Percentiles rank a stretch among this genome's conserved stretches.
Conservation (phyloP, 1,140 invertebrate genomes). For the Zaprionus nigranus region DNA sequence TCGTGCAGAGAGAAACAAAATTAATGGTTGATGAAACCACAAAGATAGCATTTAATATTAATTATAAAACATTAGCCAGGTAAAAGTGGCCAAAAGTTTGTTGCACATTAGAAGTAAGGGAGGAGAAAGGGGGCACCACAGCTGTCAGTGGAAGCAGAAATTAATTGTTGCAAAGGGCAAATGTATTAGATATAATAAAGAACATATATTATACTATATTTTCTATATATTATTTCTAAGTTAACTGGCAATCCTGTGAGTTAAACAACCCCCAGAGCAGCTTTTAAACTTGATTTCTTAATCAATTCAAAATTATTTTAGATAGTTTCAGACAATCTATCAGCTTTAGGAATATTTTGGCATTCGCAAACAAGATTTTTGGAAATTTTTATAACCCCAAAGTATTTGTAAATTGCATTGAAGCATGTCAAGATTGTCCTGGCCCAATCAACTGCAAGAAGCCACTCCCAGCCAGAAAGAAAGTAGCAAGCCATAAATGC, state of each 20-base stretch:
- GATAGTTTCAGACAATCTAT: neutral
- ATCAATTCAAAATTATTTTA: neutral
- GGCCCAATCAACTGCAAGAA: slow-evolving; percentile 6
- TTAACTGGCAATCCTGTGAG: neutral
- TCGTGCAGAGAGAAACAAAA: slow-evolving; percentile 32
- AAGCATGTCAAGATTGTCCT: neutral
- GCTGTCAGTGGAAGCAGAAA: too few species aligned
- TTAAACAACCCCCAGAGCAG: neutral
- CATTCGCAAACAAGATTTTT: neutral
- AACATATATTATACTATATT: neutral
- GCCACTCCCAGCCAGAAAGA: neutral
- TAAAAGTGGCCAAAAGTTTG: neutral
- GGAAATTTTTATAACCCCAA: neutral
- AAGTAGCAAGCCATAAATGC: slow-evolving; percentile 10
- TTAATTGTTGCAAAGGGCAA: neutral
- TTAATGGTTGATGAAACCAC: slow-evolving; percentile 45
- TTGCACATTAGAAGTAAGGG: neutral
- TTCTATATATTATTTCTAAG: neutral
- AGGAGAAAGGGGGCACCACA: neutral
- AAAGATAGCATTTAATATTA: slow-evolving; percentile 29
- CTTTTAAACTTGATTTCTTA: too few species aligned
- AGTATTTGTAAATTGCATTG: neutral
- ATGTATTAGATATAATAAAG: neutral
- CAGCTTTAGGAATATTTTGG: neutral
- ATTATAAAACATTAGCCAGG: slow-evolving; percentile 26